Percentiles rank a stretch among this genome's conserved stretches.
Conservation (phyloP, 2,113 vertebrate species). For the Dicerorhinus sumatrensis region DNA sequence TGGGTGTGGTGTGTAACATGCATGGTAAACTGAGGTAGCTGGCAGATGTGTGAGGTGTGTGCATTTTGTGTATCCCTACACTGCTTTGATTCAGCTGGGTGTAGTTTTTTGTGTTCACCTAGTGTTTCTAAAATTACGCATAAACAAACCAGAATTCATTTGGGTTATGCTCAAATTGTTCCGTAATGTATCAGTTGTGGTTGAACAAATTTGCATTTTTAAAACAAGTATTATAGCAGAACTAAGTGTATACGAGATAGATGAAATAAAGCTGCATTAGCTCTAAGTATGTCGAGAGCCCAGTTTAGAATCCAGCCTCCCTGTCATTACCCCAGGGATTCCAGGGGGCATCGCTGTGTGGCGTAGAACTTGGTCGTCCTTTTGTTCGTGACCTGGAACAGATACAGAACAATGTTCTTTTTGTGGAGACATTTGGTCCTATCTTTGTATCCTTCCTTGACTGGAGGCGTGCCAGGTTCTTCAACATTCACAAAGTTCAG, state of each 20-base stretch:
- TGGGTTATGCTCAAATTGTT: neutral
- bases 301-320: neutral
- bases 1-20: neutral
- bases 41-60: neutral
- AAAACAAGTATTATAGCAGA: neutral
- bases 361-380: neutral
- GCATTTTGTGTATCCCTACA: neutral
- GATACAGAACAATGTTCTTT: neutral
- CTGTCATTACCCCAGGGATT: too few relatives aligned
- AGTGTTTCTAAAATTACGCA: neutral
- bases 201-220: neutral
- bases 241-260: neutral
- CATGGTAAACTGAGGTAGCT: neutral
- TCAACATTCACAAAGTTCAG: neutral
- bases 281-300: neutral
- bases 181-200: neutral
- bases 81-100: neutral
- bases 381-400: neutral
- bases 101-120: neutral
- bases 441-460: neutral
- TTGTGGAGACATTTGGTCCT: neutral
- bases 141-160: neutral
- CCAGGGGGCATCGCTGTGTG: neutral
- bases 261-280: neutral
- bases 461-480: neutral